Evolutionary conservation across 2,888 invertebrate genomes (phyloP).

Genomic region (Amphipoea oculea): DNA sequence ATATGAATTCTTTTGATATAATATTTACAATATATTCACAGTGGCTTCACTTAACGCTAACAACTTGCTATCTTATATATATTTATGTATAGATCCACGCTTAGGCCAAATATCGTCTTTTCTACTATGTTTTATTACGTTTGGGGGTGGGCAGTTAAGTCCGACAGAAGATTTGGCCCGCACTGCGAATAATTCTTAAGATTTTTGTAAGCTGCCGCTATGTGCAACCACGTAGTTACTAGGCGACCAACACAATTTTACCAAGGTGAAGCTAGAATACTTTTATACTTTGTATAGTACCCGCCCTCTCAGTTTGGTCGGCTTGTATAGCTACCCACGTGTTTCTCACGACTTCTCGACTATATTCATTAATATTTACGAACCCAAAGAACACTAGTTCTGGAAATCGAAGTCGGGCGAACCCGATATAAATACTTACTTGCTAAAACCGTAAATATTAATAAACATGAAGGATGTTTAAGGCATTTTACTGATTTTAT

Average conservation of each 20-base stretch:
- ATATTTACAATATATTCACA: conserved; percentile 68
- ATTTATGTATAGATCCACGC: conserved; percentile 33
- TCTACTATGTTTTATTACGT: conserved; percentile 28
- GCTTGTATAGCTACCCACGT: not conserved
- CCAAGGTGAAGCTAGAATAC: not conserved
- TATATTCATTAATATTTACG: conserved; percentile 34
- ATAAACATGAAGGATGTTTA: not conserved
- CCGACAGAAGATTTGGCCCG: conserved; percentile 7
- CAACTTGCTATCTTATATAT: conserved; percentile 28
- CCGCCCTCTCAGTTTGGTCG: not conserved
- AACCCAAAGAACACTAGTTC: conserved; percentile 19
- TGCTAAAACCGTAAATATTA: conserved; percentile 31
- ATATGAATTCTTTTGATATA: conserved; percentile 70
- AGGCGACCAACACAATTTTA: not conserved
- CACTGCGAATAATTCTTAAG: conserved; percentile 9
- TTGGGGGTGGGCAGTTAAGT: conserved; percentile 42
- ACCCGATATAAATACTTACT: conserved; percentile 48
- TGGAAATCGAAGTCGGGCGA: conserved; percentile 10
- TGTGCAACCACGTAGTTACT: not conserved
- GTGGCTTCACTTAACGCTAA: conserved; percentile 56
- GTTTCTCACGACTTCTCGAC: not conserved
- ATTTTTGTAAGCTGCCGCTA: not conserved
- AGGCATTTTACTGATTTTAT: not conserved
- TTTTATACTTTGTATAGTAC: too few species aligned
- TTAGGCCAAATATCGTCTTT: conserved; percentile 48